Evolutionary conservation across 2,113 vertebrate species (phyloP), one percentile per base, ranked within the genome.

Genomic region (Leptodactylus fuscus): DNA sequence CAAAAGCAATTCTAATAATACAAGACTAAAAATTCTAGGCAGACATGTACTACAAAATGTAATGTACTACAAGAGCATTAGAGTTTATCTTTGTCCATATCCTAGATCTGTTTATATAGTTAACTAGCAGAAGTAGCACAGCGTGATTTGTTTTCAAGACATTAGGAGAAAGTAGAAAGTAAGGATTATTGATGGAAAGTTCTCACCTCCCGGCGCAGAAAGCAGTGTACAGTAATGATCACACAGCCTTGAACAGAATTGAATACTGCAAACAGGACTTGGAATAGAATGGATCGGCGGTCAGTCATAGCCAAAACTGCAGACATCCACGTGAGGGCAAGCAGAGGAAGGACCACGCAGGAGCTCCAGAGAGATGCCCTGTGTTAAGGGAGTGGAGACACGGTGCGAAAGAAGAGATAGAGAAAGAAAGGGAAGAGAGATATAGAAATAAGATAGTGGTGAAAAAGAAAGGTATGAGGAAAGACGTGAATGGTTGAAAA

Each of bases 271-370:
- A 98, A 98, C 90, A 98, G 96, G 91, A 98, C 96, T 94, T 98
- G 97, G 93, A 97, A 98, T 87, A 97, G 95, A 71, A 95, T 96
- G 88, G 97, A 99, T 92, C 97, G 96, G 44, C 97, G 96, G 91
- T 99, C 97, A 2, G 97, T 99, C 94, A 99, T 99, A 92, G 98
- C 98, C 89, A 99, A 92, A 90, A 99, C 97, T 0, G 98, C 98
- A 76, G 97, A 99, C 98, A 99, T 99, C 98, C 98, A 99, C 88
- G 98, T 99, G 90, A 99, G 96, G 0, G 98, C 98, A 90, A 99
- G 94, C 91, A 99, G 95, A 34, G 98, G 98, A 88, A 99, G 94
- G 87, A 97, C 95, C 88, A 97, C 96, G 13, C 96, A 97, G 85
- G 96, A 97, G 90, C 96, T 97, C 96, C 96, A 97, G 81, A 97